These are phyloP conservation scores for Colaptes auratus DNA, from an alignment of 2,113 vertebrate genomes.

Conservation along the genomic window DNA sequence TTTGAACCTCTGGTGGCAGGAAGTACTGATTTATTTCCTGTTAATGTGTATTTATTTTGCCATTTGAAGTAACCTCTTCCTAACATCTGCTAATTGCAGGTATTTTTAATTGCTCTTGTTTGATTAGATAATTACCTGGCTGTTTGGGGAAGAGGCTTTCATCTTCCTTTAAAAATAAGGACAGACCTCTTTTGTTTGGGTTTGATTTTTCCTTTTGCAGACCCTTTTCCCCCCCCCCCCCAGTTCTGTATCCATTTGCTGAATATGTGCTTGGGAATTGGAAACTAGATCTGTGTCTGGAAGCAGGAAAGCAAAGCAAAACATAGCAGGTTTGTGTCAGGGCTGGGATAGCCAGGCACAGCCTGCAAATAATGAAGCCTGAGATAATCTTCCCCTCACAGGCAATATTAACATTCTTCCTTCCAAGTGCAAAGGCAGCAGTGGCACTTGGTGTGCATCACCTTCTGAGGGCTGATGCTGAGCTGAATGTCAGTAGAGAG, in stretches of 20 bases:
- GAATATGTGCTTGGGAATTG: neutral
- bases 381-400: neutral
- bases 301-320: neutral
- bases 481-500: neutral
- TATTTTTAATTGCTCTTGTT: neutral
- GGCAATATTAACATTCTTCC: fast-evolving
- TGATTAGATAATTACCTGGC: neutral
- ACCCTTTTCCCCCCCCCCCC: neutral
- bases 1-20: neutral
- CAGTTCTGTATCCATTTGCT: neutral
- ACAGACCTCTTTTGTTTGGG: no score
- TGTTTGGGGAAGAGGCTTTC: neutral
- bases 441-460: neutral
- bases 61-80: neutral
- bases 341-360: neutral
- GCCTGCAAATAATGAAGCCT: neutral
- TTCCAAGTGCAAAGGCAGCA: neutral
- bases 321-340: neutral
- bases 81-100: neutral
- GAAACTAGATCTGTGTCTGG: neutral
- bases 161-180: neutral
- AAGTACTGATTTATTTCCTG: neutral
- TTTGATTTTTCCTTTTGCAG: neutral
- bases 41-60: neutral
- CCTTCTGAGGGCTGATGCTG: neutral